These are phyloP conservation scores for Pteropus alecto DNA, from an alignment of 2,113 vertebrate species.

Conservation along the genomic window DNA sequence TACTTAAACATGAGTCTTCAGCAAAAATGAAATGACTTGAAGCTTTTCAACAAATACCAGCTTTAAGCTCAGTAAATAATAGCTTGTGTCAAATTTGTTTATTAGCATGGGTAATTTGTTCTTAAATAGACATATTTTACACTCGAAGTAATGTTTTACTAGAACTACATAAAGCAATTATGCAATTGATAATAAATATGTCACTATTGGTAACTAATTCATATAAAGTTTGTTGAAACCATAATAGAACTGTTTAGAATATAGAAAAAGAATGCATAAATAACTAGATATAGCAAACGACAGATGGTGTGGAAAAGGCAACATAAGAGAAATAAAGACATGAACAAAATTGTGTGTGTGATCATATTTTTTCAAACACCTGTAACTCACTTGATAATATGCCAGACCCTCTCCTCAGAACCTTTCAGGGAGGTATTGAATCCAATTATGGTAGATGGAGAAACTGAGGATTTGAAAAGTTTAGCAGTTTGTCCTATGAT, in stretches of 20 bases:
- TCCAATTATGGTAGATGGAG: background rate
- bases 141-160: constrained; percentile 71
- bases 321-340: background rate
- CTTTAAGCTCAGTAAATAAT: constrained; percentile 68
- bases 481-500: background rate
- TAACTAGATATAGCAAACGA: constrained; percentile 18
- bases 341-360: background rate
- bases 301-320: background rate
- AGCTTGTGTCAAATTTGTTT: constrained; percentile 71
- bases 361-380: background rate
- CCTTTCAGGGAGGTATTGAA: background rate
- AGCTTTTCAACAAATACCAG: constrained; percentile 59
- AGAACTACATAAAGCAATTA: constrained; percentile 66
- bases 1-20: constrained; percentile 69
- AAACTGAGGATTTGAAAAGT: background rate
- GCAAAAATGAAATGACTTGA: constrained; percentile 66
- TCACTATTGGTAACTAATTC: constrained; percentile 70
- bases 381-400: background rate
- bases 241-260: background rate
- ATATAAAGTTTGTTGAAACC: constrained; percentile 61
- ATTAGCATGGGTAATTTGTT: constrained; percentile 69
- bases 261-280: constrained; percentile 44
- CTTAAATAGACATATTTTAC: constrained; percentile 73
- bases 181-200: constrained; percentile 74
- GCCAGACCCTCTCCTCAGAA: background rate